Percentiles rank a stretch among this genome's conserved stretches.
Evolutionary conservation across 2,888 invertebrate genomes (phyloP).

Genomic region (Agrenia bidenticulata): DNA sequence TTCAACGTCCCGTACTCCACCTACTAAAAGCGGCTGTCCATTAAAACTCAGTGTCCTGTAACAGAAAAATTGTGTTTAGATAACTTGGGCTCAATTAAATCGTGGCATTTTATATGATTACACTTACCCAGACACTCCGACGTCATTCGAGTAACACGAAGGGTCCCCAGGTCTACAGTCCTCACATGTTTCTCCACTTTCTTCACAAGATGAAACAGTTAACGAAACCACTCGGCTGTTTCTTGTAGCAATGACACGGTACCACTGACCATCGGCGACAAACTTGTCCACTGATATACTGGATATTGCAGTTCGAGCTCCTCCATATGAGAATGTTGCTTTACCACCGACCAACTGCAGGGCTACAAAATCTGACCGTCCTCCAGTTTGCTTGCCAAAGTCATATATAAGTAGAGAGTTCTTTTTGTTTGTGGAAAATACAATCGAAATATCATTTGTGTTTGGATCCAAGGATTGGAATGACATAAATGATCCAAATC

Average conservation of each 20-base stretch:
- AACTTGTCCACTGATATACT: conserved; percentile 70
- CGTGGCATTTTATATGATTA: conserved; percentile 9
- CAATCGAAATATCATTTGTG: conserved; percentile 86
- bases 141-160: conserved; percentile 79
- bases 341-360: conserved; percentile 82
- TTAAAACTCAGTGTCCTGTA: conserved; percentile 86
- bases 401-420: conserved; percentile 88
- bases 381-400: conserved; percentile 82
- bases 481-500: conserved; percentile 83
- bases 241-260: conserved; percentile 85
- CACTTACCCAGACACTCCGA: conserved; percentile 82
- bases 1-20: conserved; percentile 80
- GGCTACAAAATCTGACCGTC: conserved; percentile 88
- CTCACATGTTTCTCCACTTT: conserved; percentile 81
- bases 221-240: conserved; percentile 85
- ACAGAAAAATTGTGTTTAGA: conserved; percentile 53
- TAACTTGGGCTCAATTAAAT: conserved; percentile 14
- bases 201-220: conserved; percentile 76
- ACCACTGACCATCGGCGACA: conserved; percentile 85
- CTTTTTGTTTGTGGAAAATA: conserved; percentile 84
- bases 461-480: conserved; percentile 82
- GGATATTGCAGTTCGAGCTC: conserved; percentile 82
- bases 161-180: conserved; percentile 82
- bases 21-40: conserved; percentile 80
- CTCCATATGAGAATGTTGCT: conserved; percentile 86